Conservation (phyloP, 2,113 vertebrate genomes). For the Cyprinus carpio region DNA sequence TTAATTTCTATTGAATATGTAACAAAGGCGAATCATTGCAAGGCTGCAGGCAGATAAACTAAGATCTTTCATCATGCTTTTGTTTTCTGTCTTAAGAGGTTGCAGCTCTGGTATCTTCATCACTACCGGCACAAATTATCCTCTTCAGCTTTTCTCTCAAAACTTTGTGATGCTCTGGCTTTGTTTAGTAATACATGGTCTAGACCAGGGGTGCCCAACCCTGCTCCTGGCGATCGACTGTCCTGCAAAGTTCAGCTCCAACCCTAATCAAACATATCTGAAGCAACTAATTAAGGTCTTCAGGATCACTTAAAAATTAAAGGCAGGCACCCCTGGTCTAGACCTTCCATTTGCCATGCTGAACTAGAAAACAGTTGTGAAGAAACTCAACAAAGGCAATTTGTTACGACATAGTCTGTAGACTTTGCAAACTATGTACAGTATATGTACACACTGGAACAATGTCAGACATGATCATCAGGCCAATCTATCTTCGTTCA, state of each 20-base stretch:
- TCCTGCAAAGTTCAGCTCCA: too few relatives aligned
- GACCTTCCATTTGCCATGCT: neutral
- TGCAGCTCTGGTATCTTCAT: neutral
- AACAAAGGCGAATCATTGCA: conserved; percentile 19
- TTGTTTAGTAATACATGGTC: neutral
- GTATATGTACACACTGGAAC: neutral
- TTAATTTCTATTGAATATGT: conserved; percentile 48
- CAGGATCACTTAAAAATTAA: too few relatives aligned
- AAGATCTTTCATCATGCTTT: conserved; percentile 8
- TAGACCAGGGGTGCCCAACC: too few relatives aligned
- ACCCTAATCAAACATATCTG: too few relatives aligned
- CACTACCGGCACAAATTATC: neutral
- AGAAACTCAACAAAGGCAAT: neutral
- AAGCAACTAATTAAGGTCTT: too few relatives aligned
- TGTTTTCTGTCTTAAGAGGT: conserved; percentile 8
- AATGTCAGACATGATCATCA: conserved; percentile 1
- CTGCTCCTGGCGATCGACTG: too few relatives aligned
- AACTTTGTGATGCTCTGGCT: neutral
- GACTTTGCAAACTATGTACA: neutral
- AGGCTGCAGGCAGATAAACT: neutral
- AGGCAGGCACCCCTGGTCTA: too few relatives aligned
- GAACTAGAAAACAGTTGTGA: conserved; percentile 18
- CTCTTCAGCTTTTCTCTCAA: neutral
- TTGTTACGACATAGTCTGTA: neutral
- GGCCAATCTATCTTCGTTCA: neutral